A percentile compares a stretch with the other conserved stretches of the same genome.
These are phyloP conservation scores for Spinus olivaceus DNA, from an alignment of 2,797 vertebrate genomes.

Conservation along the genomic window DNA sequence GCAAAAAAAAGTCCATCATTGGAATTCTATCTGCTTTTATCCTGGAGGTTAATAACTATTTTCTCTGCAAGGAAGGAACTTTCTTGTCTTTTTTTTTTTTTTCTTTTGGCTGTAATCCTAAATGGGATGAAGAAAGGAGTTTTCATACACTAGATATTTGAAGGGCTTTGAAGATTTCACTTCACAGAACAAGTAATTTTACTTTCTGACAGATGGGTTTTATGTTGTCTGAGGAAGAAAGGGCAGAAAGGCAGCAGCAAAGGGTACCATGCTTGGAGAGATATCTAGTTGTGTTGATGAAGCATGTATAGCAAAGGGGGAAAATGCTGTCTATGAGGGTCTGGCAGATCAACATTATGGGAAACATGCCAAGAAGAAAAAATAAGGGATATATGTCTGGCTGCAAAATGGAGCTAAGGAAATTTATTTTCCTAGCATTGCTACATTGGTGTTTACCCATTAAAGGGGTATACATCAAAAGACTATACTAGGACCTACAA, in stretches of 20 bases:
- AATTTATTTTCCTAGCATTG: slow-evolving; percentile 62
- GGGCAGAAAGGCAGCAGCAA: slow-evolving; percentile 56
- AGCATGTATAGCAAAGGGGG: not conserved
- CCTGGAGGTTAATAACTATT: slow-evolving; percentile 62
- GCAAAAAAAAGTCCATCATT: not conserved
- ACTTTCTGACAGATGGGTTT: slow-evolving; percentile 59
- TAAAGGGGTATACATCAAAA: slow-evolving; percentile 16
- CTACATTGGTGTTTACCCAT: slow-evolving; percentile 49
- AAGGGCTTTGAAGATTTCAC: slow-evolving; percentile 69
- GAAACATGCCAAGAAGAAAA: slow-evolving; percentile 23
- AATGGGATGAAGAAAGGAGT: slow-evolving; percentile 59
- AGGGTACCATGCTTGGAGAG: slow-evolving; percentile 35
- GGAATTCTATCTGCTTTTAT: slow-evolving; percentile 29
- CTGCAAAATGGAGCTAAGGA: slow-evolving; percentile 43
- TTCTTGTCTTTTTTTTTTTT: not conserved
- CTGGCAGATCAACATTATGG: slow-evolving; percentile 10
- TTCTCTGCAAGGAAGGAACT: slow-evolving; percentile 49
- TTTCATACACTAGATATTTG: slow-evolving; percentile 61
- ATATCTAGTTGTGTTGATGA: slow-evolving; percentile 42
- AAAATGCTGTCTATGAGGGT: not conserved
- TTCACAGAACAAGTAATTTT: slow-evolving; percentile 73
- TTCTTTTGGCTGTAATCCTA: slow-evolving; percentile 16
- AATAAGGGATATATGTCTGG: slow-evolving; percentile 26
- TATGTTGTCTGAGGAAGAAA: slow-evolving; percentile 57
- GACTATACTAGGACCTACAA: not conserved